Evolutionary conservation across 2,113 vertebrate genomes (phyloP), one percentile per base, ranked within the genome.

Genomic region (Cephalopterus ornatus): DNA sequence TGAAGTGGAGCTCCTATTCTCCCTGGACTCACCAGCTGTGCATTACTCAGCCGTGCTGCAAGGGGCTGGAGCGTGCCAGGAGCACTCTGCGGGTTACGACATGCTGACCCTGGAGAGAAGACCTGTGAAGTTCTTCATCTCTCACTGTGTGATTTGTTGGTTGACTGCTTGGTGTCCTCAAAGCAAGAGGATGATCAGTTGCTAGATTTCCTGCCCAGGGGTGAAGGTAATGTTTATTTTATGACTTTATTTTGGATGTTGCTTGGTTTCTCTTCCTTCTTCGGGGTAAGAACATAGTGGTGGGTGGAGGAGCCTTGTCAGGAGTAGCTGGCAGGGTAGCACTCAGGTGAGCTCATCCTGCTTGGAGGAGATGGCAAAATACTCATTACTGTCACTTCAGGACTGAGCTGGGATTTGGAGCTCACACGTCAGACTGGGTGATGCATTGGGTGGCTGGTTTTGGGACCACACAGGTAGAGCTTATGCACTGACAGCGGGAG

Each of bases 141-240:
- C 74, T 79, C 3, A 3, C n/a, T 35, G 0, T 46, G 47, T 33
- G 49, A 41, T 85, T 55, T 89, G n/a, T 32, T 79, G n/a, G 28
- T 68, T 59, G 44, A 61, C 42, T 72, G 47, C 85, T 82, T 75
- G 22, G 2, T 67, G 47, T 74, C 90, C 71, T 82, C 80, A 55
- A 32, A 44, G n/a, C 61, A 44, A 86, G 80, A 17, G 82, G 80
- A 5, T 89, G 77, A 46, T 93, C 61, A 68, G n/a, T 41, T 65
- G 19, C 52, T 96, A 91, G 66, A 49, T 82, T 63, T 85, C 62
- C 92, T 65, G 63, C 82, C 67, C 46, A 3, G 65, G 58, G 39
- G 28, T 2, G 5, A 93, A 97, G 93, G 92, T 95, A 95, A 95
- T 35, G 58, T 79, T 56, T 53, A 5, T n/a, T 96, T 92, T 70